Conservation (phyloP, 2,888 invertebrate genomes). For the Pemphredon lugubris region DNA sequence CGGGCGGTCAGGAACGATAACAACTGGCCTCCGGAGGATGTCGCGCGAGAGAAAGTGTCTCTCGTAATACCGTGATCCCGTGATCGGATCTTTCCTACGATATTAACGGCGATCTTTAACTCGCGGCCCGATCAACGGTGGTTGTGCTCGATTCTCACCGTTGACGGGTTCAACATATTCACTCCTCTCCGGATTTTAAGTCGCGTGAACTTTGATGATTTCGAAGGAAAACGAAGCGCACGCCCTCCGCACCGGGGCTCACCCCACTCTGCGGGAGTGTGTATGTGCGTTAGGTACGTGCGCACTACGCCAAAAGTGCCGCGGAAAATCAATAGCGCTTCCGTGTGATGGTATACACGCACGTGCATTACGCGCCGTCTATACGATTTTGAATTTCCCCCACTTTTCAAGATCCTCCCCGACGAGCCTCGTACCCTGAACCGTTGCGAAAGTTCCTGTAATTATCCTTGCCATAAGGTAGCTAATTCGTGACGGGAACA, state of each 20-base stretch:
- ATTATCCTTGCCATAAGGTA: too few relatives aligned
- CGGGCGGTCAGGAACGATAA: constrained; percentile 13
- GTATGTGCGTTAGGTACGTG: constrained; percentile 70
- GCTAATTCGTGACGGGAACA: too few relatives aligned
- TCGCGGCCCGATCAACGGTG: constrained; percentile 33
- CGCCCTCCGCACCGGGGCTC: constrained; percentile 65
- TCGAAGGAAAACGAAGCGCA: constrained; percentile 69
- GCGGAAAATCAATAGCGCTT: constrained; percentile 77
- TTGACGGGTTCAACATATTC: constrained; percentile 44
- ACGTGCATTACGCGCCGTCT: constrained; percentile 23
- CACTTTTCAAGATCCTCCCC: not conserved
- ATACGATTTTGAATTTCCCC: not conserved
- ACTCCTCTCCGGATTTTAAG: constrained; percentile 29
- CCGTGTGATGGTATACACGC: constrained; percentile 45
- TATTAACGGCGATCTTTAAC: too few relatives aligned
- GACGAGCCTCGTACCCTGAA: not conserved
- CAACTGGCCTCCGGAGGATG: constrained; percentile 7
- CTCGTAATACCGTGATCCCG: not conserved
- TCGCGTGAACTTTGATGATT: constrained; percentile 69
- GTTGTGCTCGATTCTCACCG: constrained; percentile 41
- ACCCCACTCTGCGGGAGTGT: constrained; percentile 46
- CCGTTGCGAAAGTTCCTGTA: too few relatives aligned
- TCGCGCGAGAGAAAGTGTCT: not conserved
- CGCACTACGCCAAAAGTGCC: constrained; percentile 72
- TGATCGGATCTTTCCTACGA: too few relatives aligned